Percentiles rank a stretch among this genome's conserved stretches.
These are phyloP conservation scores for Piezodorus guildinii DNA, from an alignment of 1,140 invertebrate species.

Conservation along the genomic window DNA sequence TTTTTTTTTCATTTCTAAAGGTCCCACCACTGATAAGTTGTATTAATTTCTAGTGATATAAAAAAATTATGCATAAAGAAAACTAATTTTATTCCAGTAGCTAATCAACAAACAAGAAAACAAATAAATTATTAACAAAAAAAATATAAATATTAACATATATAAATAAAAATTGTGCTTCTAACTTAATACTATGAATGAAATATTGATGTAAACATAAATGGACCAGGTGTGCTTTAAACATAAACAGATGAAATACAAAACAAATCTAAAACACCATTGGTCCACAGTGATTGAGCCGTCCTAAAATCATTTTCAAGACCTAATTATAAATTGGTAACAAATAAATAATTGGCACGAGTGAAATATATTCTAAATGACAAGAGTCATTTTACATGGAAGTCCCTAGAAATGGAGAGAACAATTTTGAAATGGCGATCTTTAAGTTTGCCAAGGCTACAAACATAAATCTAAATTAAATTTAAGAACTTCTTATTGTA, in stretches of 20 bases:
- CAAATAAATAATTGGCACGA: slow-evolving; percentile 26
- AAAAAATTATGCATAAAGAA: no score
- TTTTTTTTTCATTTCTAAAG: slow-evolving; percentile 14
- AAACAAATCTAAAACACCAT: slow-evolving; percentile 19
- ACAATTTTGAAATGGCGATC: not conserved
- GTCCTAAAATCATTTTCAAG: slow-evolving; percentile 16
- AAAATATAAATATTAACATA: not conserved
- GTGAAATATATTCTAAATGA: slow-evolving; percentile 22
- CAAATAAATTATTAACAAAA: not conserved
- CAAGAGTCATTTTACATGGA: slow-evolving; percentile 16
- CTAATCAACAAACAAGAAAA: no score
- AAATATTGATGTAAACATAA: slow-evolving; percentile 7
- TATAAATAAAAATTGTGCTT: slow-evolving; percentile 12
- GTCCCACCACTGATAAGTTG: slow-evolving; percentile 16
- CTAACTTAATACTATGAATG: slow-evolving; percentile 3
- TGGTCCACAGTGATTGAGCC: slow-evolving; percentile 23
- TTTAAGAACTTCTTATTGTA: not conserved
- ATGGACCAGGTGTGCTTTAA: slow-evolving; percentile 17
- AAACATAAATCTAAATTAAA: not conserved
- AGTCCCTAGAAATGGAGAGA: slow-evolving; percentile 9
- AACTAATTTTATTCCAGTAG: no score
- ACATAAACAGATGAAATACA: slow-evolving; percentile 11
- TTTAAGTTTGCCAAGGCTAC: not conserved
- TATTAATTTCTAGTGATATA: slow-evolving; percentile 1
- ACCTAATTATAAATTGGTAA: slow-evolving; percentile 24